A percentile compares a stretch with the other conserved stretches of the same genome.
Evolutionary conservation across 2,113 vertebrate genomes (phyloP).

Genomic region (Amblyornis subalaris): DNA sequence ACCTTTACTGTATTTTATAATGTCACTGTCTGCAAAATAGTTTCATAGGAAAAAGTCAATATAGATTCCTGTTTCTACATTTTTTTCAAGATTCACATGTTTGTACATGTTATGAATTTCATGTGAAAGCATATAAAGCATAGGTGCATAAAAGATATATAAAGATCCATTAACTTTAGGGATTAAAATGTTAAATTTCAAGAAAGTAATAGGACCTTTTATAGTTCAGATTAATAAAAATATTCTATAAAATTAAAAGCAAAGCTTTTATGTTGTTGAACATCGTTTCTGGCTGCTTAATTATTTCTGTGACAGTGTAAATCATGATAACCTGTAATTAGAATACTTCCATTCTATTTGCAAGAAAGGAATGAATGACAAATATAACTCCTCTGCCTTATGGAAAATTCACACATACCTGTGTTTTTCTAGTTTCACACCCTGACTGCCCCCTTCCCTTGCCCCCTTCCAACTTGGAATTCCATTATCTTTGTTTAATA

Average conservation of each 20-base stretch:
- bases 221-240: not conserved
- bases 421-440: rapidly evolving
- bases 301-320: not conserved
- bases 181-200: not conserved
- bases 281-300: not conserved
- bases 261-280: not conserved
- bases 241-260: not conserved
- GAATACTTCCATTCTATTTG: not conserved
- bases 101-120: not conserved
- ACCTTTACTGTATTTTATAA: not conserved
- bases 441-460: no score
- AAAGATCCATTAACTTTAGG: not conserved
- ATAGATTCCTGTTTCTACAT: not conserved
- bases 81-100: not conserved
- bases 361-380: not conserved
- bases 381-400: not conserved
- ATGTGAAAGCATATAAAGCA: not conserved
- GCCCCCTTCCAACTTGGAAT: not conserved
- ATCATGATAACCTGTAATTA: not conserved
- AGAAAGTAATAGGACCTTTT: not conserved
- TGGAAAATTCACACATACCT: not conserved
- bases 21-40: not conserved
- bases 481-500: not conserved
- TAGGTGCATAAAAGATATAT: not conserved
- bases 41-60: not conserved